These are phyloP conservation scores for Wasmannia auropunctata DNA, from an alignment of 1,140 invertebrate species.

Conservation along the genomic window DNA sequence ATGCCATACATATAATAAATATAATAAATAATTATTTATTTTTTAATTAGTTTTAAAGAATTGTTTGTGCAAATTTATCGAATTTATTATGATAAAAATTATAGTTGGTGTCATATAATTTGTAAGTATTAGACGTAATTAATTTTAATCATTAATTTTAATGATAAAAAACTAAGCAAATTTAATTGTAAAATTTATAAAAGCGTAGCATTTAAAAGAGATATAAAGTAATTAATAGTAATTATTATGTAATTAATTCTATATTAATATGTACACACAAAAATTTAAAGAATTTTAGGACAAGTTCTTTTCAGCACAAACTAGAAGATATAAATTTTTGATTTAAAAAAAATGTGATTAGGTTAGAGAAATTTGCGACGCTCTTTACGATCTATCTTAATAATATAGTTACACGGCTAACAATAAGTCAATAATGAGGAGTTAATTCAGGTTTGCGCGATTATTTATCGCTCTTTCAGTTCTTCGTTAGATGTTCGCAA, in stretches of 20 bases:
- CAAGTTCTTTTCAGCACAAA: not conserved
- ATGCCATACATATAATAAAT: not conserved
- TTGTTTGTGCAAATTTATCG: not conserved
- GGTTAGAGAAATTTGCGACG: not conserved
- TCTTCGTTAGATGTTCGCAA: conserved; percentile 29
- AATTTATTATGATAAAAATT: not conserved
- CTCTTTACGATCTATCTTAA: not conserved
- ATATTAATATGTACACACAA: not conserved
- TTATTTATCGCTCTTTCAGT: conserved; percentile 55
- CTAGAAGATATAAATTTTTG: not conserved
- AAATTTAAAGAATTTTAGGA: not conserved
- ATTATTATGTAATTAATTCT: not conserved
- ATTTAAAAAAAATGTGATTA: too few relatives aligned
- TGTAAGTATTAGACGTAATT: not conserved
- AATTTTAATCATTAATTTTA: not conserved
- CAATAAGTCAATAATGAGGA: conserved; percentile 17
- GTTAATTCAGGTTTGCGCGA: conserved; percentile 51
- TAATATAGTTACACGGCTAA: conserved; percentile 11
- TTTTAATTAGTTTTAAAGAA: not conserved
- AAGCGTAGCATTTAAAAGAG: not conserved
- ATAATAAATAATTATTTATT: too few relatives aligned
- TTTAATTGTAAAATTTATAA: not conserved
- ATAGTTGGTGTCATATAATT: not conserved
- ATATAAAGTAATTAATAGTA: too few relatives aligned
- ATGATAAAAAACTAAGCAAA: not conserved